phyloP scores from a whole-genome alignment of 2,888 invertebrate species.

The Tetranychus piercei region DNA sequence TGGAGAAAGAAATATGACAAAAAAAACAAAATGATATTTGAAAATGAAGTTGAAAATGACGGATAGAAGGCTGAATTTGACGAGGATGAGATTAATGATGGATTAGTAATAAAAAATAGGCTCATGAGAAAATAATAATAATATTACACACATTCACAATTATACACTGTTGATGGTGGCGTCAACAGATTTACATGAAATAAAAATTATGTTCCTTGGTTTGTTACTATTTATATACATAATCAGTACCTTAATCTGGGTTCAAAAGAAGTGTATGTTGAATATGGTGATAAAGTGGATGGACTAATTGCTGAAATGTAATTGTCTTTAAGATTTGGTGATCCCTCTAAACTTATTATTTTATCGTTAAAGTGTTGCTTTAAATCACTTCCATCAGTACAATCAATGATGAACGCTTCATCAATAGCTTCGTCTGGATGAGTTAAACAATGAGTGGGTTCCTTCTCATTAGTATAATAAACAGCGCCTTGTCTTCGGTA shows the following conservation, averaged over 20 bases:
- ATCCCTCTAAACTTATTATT: neutral
- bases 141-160: no score
- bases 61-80: no score
- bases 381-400: neutral
- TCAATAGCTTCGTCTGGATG: neutral
- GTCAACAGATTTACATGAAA: no score
- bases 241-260: neutral
- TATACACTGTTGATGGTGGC: no score
- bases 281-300: neutral
- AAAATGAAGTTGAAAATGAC: no score
- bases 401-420: neutral
- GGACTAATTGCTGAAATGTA: neutral
- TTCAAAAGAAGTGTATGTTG: neutral
- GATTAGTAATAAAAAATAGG: no score
- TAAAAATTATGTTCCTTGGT: no score
- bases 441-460: neutral
- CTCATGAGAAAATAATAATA: no score
- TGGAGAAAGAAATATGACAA: no score
- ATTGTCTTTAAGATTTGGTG: neutral
- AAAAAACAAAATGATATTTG: no score
- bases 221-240: no score
- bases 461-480: conserved; percentile 62
- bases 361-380: neutral
- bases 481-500: conserved; percentile 47
- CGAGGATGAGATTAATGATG: no score